These are phyloP conservation scores for Galerucella pusilla DNA, from an alignment of 2,888 invertebrate species.

Conservation along the genomic window DNA sequence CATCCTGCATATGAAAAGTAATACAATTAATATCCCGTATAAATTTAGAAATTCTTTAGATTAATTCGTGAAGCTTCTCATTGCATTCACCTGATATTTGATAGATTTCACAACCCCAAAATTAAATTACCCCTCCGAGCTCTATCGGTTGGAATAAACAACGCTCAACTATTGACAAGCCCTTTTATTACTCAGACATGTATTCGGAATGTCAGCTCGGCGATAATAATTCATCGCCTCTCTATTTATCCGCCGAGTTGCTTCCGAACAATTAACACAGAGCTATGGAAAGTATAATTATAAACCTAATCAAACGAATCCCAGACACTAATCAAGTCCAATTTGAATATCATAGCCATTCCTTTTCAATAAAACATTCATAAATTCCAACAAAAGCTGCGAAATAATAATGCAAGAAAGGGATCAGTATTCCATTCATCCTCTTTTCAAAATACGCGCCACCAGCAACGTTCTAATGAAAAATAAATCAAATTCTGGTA, in stretches of 20 bases:
- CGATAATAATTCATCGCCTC: neutral
- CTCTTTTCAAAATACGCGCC: slow-evolving; percentile 15
- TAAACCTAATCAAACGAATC: slow-evolving; percentile 17
- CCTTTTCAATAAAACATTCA: slow-evolving; percentile 33
- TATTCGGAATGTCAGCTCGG: neutral
- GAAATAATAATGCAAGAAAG: slow-evolving; percentile 29
- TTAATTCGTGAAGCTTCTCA: too few species aligned
- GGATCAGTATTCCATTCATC: slow-evolving; percentile 31
- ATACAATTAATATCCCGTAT: too few species aligned
- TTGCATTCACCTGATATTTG: neutral
- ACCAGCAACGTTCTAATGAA: slow-evolving; percentile 30
- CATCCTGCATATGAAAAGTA: too few species aligned
- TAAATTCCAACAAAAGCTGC: slow-evolving; percentile 34
- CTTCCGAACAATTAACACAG: slow-evolving; percentile 9
- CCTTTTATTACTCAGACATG: neutral
- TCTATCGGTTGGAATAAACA: neutral
- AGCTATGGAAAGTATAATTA: slow-evolving; percentile 18
- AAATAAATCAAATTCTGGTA: slow-evolving; percentile 40
- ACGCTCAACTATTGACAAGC: neutral
- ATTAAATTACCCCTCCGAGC: neutral
- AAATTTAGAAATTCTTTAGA: too few species aligned
- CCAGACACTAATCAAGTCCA: slow-evolving; percentile 28
- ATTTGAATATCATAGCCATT: slow-evolving; percentile 31
- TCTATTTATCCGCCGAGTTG: slow-evolving; percentile 9
- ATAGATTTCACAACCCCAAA: neutral